These are phyloP conservation scores for Phaonia tiefii DNA, from an alignment of 2,888 invertebrate genomes.

Conservation along the genomic window DNA sequence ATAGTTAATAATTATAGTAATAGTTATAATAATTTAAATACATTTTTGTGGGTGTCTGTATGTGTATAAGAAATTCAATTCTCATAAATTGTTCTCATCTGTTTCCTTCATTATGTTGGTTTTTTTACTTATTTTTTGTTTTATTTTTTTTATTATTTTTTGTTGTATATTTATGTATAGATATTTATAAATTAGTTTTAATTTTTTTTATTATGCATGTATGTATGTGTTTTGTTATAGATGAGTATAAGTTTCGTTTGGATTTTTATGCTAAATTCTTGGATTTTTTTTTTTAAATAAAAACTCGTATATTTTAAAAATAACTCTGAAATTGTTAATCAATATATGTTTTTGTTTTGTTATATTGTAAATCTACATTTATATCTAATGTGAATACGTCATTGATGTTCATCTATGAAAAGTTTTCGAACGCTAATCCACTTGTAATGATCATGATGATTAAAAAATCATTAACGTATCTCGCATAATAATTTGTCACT, in stretches of 20 bases:
- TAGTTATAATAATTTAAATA: conserved; percentile 47
- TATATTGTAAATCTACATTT: conserved; percentile 14
- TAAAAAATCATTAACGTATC: background rate
- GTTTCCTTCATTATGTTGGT: conserved; percentile 10
- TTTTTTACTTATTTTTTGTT: conserved; percentile 43
- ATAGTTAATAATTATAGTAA: conserved; percentile 31
- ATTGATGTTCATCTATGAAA: background rate
- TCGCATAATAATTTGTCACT: conserved; percentile 8
- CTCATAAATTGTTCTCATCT: too few relatives aligned
- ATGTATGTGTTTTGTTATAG: conserved; percentile 15
- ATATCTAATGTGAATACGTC: background rate
- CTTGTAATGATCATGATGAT: background rate
- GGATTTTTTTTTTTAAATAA: conserved; percentile 40
- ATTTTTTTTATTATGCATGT: conserved; percentile 43
- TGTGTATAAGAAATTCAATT: conserved; percentile 58
- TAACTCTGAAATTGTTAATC: background rate
- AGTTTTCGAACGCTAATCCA: too few relatives aligned
- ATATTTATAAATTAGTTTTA: conserved; percentile 34
- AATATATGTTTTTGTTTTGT: conserved; percentile 2
- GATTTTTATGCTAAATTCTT: background rate
- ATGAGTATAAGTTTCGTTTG: conserved; percentile 30
- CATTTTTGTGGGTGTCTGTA: conserved; percentile 27
- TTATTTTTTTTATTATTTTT: conserved; percentile 54
- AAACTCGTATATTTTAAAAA: conserved; percentile 54
- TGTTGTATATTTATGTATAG: background rate